Evolutionary conservation across 2,113 vertebrate genomes (phyloP).

Genomic region (Nyctereutes procyonoides): DNA sequence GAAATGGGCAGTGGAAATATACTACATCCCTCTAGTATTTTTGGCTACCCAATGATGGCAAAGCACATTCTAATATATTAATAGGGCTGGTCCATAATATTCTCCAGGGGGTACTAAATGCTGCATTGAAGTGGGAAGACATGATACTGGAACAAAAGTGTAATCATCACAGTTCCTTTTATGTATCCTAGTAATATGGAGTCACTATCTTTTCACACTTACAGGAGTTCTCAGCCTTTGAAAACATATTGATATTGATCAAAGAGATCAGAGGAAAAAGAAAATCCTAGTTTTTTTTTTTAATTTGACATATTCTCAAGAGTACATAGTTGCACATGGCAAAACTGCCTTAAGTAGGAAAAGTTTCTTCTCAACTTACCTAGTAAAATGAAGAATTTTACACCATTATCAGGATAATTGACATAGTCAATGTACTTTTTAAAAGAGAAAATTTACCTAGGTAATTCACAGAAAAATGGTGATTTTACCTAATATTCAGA

Average conservation of each 20-base stretch:
- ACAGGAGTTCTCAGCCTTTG: neutral
- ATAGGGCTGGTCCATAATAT: neutral
- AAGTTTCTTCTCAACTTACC: neutral
- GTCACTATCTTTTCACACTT: neutral
- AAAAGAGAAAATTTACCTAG: conserved; percentile 21
- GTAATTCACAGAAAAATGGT: conserved; percentile 39
- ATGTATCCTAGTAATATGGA: accelerated
- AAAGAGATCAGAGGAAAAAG: neutral
- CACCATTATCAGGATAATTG: conserved; percentile 24
- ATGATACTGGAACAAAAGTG: neutral
- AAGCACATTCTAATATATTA: neutral
- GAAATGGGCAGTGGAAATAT: neutral
- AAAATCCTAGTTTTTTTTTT: neutral
- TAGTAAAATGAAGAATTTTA: neutral
- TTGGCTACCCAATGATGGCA: neutral
- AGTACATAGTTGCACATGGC: neutral
- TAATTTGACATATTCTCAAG: neutral
- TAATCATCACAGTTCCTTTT: neutral
- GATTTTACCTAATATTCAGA: conserved; percentile 58
- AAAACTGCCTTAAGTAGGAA: neutral
- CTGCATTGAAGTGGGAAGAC: accelerated
- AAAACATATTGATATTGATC: neutral
- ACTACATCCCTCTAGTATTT: neutral
- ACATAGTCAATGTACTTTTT: neutral
- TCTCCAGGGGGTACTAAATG: neutral